Evolutionary conservation across 2,888 invertebrate species (phyloP), one percentile per base, ranked within the genome.

Genomic region (Lacanobia oleracea): DNA sequence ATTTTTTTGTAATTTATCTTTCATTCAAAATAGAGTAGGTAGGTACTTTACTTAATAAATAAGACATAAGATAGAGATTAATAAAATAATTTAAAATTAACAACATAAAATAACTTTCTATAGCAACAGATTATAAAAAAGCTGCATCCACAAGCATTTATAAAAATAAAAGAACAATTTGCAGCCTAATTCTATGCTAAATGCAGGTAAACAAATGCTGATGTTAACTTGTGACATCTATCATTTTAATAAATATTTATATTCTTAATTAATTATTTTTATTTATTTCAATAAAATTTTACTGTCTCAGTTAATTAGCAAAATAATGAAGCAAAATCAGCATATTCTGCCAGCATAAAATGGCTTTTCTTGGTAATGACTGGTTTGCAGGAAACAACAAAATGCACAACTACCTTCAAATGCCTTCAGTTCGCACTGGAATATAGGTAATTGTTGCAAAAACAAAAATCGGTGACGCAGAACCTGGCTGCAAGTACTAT

Each of bases 61-160:
- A 64, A 18, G n/a, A 18, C 18, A 14, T 16, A 18, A 21, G n/a
- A 16, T 50, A 50, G 14, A 40, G 3, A 27, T 27, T 5, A 18
- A 43, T 50, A 50, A 54, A 71, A 45, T 54, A 69, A 43, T 16
- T 18, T 8, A 54, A 53, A 33, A 7, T 0, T 12, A 70, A 33
- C 9, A 48, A 54, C 3, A 40, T 43, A 54, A 71, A 54, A 23
- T 37, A 21, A 64, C 18, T 51, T 23, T 18, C 48, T 71, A 50
- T 27, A 14, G 40, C 10, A 70, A 40, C 9, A 16, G 40, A 27
- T 27, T 50, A 33, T 50, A 48, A 70, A 37, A 54, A 33, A 23
- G 12, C 7, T 50, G 2, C 18, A 14, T 10, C 8, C 4, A 16
- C 14, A n/a, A 27, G 40, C 21, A 33, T 63, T 21, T 40, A 27